Evolutionary conservation across 2,113 vertebrate species (phyloP).

Genomic region (Tichodroma muraria): DNA sequence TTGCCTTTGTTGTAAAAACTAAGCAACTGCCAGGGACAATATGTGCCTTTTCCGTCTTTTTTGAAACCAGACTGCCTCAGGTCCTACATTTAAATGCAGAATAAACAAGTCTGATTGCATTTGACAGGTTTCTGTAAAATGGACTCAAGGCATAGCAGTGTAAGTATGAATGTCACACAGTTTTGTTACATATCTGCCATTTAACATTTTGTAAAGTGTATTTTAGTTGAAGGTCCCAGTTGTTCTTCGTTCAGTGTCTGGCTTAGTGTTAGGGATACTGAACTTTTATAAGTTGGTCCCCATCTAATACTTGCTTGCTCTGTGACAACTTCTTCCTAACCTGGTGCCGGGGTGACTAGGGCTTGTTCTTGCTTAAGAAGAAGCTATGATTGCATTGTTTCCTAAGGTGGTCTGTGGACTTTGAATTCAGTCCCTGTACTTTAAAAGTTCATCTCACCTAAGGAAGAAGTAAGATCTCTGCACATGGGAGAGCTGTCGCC

Average conservation of each 20-base stretch:
- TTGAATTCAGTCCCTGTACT: not conserved
- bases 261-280: not conserved
- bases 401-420: not conserved
- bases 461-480: not conserved
- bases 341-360: not conserved
- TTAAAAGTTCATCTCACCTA: not conserved
- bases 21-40: conserved; percentile 57
- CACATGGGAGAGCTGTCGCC: not conserved
- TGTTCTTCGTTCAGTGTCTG: not conserved
- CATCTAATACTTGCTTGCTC: not conserved
- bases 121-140: conserved; percentile 66
- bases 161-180: conserved; percentile 61
- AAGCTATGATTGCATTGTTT: not conserved
- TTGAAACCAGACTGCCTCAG: conserved; percentile 33
- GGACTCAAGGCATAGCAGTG: conserved; percentile 40
- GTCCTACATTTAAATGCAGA: conserved; percentile 59
- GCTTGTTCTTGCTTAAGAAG: not conserved
- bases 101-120: conserved; percentile 69
- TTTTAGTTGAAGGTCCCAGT: conserved; percentile 39
- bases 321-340: not conserved
- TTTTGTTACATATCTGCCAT: conserved; percentile 41
- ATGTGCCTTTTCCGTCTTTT: conserved; percentile 57
- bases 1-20: conserved; percentile 4
- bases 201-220: conserved; percentile 9
- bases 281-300: not conserved